These are phyloP conservation scores for Styela plicata DNA, from an alignment of 23 tunicate species.

Conservation along the genomic window DNA sequence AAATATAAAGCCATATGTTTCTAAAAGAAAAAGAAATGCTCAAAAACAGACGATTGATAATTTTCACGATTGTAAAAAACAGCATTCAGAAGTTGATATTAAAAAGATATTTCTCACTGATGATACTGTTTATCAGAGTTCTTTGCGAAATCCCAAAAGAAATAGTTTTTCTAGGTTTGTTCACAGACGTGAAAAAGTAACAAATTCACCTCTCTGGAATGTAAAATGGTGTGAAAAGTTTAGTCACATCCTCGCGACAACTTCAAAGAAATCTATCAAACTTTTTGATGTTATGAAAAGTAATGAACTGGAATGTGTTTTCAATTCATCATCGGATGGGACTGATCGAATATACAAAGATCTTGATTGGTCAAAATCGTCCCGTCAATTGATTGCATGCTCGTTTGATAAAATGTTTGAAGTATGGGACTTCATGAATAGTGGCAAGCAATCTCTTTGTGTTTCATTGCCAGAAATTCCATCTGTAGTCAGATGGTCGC, in stretches of 20 bases:
- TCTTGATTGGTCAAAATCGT: slow-evolving; percentile 81
- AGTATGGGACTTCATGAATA: slow-evolving; percentile 48
- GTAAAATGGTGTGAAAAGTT: slow-evolving; percentile 70
- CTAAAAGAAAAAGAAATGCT: slow-evolving; percentile 12
- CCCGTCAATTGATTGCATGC: slow-evolving; percentile 50
- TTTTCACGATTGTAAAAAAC: background rate
- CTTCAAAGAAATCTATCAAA: slow-evolving; percentile 39
- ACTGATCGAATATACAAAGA: slow-evolving; percentile 12
- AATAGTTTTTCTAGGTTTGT: background rate
- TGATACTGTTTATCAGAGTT: background rate
- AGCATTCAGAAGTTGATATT: background rate
- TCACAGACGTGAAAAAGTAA: too few relatives aligned
- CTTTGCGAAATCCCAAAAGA: background rate
- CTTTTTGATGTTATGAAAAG: slow-evolving; percentile 58
- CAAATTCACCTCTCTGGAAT: slow-evolving; percentile 47
- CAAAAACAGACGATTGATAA: background rate
- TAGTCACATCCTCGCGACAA: slow-evolving; percentile 68
- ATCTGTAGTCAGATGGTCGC: slow-evolving; percentile 53
- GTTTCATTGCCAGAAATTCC: slow-evolving; percentile 31
- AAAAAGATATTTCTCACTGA: slow-evolving; percentile 16
- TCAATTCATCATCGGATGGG: slow-evolving; percentile 8
- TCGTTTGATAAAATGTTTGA: slow-evolving; percentile 40
- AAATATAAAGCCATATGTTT: slow-evolving; percentile 11
- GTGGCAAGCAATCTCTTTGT: slow-evolving; percentile 26
- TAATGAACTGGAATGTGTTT: slow-evolving; percentile 40